A percentile compares a stretch with the other conserved stretches of the same genome.
Conservation (phyloP, 2,888 invertebrate species). For the Neria commutata region DNA sequence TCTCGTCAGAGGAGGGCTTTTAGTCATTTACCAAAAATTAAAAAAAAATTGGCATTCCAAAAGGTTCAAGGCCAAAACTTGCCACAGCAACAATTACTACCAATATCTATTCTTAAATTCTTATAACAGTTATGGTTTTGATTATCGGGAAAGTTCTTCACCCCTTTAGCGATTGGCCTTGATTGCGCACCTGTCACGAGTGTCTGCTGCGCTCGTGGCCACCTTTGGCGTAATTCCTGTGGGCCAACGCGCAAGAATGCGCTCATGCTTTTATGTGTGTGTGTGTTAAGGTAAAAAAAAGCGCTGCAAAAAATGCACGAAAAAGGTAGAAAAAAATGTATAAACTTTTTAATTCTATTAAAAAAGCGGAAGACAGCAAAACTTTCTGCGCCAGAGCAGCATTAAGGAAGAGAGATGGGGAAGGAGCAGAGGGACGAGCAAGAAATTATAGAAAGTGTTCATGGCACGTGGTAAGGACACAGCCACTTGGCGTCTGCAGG, state of each 20-base stretch:
- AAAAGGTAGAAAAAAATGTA: constrained; percentile 36
- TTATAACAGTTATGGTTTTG: constrained; percentile 24
- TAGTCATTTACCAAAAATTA: too few species aligned
- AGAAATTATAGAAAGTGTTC: too few species aligned
- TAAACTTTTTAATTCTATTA: constrained; percentile 58
- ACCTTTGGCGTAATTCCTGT: constrained; percentile 54
- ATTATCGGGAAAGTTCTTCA: too few species aligned
- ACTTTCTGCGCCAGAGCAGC: constrained; percentile 20
- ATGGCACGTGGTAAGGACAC: background rate
- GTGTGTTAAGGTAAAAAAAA: constrained; percentile 9
- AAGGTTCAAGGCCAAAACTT: too few species aligned
- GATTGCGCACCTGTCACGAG: too few species aligned
- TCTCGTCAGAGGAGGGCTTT: too few species aligned
- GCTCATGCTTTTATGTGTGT: background rate
- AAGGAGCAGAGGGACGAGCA: too few species aligned
- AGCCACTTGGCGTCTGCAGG: background rate
- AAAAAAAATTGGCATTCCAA: too few species aligned
- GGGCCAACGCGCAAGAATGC: constrained; percentile 40
- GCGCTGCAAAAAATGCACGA: constrained; percentile 44
- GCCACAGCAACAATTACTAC: too few species aligned
- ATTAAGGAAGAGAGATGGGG: background rate
- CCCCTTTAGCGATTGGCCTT: too few species aligned
- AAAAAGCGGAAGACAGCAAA: constrained; percentile 37
- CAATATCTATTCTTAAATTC: constrained; percentile 20
- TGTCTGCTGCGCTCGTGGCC: constrained; percentile 39